Base-by-base conservation (phyloP, 92 coral and sea anemone species). In the Muricea muricata region DNA sequence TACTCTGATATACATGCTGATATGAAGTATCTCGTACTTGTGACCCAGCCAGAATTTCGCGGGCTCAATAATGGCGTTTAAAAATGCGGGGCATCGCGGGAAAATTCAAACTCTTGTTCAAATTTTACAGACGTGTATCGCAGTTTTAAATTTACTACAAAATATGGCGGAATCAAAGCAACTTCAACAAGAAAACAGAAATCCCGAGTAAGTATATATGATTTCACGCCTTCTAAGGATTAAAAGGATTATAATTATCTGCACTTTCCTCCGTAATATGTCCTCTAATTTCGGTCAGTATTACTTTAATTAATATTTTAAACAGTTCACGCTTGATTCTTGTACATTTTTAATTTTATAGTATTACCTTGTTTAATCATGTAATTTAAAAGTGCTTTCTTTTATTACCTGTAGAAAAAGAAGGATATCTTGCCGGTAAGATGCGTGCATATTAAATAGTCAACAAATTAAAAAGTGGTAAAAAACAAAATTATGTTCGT, bases 361-460 rank as follows among this genome's bases (percentile, higher is more conserved):
- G 25, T 54, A 14, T 6, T 26, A 63, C 5, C 39, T 32, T 63
- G 14, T 15, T 63, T 69, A 33, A 39, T 70, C 76, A 9, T 70
- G 76, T 10, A n/a, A n/a, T n/a, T n/a, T n/a, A n/a, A n/a, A n/a
- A n/a, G n/a, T n/a, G n/a, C n/a, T n/a, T 21, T 6, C 12, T 70
- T 13, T 76, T 78, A 34, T 23, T 35, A 32, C 58, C 17, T 58
- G 1, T 57, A 78, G 83, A 39, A 78, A 78, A 39, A 70, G 55
- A 78, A 78, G 46, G 35, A 78, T 57, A 78, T 57, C 83, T 15
- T 78, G 83, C 35, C 83, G 83, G 83, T 78, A 78, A 26, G 83
- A 20, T 20, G 54, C n/a, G 17, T 33, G 50, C 6, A 4, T 70
- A 39, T n/a, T n/a, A n/a, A n/a, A n/a, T n/a, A n/a, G n/a, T n/a